phyloP scores from a whole-genome alignment of 2,113 vertebrate genomes.

The Felis chaus region DNA sequence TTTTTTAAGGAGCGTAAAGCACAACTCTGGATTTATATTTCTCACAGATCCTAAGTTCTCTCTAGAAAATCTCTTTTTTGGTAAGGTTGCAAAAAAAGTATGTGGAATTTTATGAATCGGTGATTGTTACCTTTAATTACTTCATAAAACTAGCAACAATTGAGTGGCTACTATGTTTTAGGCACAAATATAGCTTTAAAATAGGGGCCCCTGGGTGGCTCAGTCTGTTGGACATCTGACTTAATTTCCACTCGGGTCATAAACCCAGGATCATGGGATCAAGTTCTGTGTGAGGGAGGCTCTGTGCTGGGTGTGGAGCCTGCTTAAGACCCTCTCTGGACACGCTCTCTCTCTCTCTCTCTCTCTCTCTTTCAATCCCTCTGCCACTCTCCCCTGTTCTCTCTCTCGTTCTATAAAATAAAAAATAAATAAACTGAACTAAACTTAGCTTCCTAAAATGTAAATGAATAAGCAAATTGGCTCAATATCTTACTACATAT shows the following conservation, averaged over 20 bases:
- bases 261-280: no score
- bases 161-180: background rate
- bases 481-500: background rate
- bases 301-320: no score
- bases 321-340: no score
- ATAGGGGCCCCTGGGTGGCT: no score
- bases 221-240: no score
- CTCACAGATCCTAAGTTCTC: background rate
- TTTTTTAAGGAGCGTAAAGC: background rate
- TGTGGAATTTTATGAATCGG: background rate
- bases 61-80: background rate
- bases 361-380: no score
- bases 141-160: background rate
- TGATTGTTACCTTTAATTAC: background rate
- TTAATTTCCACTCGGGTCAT: no score
- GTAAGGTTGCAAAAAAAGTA: background rate
- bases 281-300: no score
- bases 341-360: no score
- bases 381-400: no score
- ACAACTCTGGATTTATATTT: background rate
- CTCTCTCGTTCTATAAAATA: no score
- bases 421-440: background rate
- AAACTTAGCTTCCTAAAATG: background rate
- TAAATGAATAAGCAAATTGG: conserved; percentile 4
- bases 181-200: background rate